Percentiles rank a stretch among this genome's conserved stretches.
Evolutionary conservation across 2,797 vertebrate genomes (phyloP).

Genomic region (Fundulus diaphanus): DNA sequence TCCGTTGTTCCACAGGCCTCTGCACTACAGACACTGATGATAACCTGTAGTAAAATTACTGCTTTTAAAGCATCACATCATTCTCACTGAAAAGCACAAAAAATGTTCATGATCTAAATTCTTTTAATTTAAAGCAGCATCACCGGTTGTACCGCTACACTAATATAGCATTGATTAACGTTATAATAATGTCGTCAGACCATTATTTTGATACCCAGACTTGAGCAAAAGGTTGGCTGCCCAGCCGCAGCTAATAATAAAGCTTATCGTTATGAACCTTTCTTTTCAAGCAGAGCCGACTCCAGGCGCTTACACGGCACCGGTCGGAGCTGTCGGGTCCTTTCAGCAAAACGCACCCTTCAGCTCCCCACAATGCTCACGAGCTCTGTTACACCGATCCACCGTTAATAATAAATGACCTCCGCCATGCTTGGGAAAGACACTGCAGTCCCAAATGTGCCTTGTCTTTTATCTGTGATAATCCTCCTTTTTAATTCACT

Average conservation of each 20-base stretch:
- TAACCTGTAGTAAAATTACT: background rate
- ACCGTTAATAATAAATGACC: conserved; percentile 77
- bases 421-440: conserved; percentile 61
- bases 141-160: background rate
- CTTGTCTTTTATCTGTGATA: conserved; percentile 22
- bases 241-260: background rate
- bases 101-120: too few species aligned
- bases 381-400: conserved; percentile 44
- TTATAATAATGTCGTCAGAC: background rate
- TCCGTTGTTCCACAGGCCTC: background rate
- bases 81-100: background rate
- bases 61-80: background rate
- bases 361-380: conserved; percentile 9
- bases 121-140: background rate
- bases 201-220: background rate
- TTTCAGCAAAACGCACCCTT: background rate
- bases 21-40: background rate
- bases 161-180: too few species aligned
- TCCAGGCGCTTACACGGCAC: conserved; percentile 13
- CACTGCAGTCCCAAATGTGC: conserved; percentile 32
- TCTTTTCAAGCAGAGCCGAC: background rate
- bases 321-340: conserved; percentile 35
- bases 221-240: background rate
- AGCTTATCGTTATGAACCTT: too few species aligned
- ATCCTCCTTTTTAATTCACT: conserved; percentile 6